Conservation (phyloP, 2,888 invertebrate species). For the Agapostemon virescens region DNA sequence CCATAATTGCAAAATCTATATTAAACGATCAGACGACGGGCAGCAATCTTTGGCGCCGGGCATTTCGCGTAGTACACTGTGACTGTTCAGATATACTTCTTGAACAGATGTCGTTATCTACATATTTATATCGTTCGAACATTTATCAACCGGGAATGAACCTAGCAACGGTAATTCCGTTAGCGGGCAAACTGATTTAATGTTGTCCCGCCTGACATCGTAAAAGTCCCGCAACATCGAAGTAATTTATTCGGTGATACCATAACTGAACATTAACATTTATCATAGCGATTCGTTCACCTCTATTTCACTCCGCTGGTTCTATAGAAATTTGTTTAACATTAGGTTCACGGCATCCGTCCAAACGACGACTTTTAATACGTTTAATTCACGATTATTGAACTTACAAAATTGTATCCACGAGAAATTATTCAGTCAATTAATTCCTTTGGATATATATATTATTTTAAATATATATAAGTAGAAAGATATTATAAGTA, state of each 20-base stretch:
- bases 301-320: not conserved
- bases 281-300: not conserved
- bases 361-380: no score
- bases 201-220: not conserved
- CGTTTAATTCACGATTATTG: no score
- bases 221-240: not conserved
- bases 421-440: no score
- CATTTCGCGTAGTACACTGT: constrained; percentile 46
- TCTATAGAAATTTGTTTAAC: not conserved
- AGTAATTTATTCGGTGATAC: not conserved
- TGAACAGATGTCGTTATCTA: not conserved
- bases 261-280: not conserved
- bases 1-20: constrained; percentile 71
- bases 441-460: no score
- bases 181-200: not conserved
- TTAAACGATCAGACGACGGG: constrained; percentile 57
- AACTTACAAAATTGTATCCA: no score
- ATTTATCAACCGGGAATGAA: constrained; percentile 28
- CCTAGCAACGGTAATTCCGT: not conserved
- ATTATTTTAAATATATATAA: no score
- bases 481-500: no score
- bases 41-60: constrained; percentile 32
- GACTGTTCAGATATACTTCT: constrained; percentile 12
- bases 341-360: no score
- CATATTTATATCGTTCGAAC: constrained; percentile 3